Conservation (phyloP, 2,113 vertebrate species). For the Monarcha castaneiventris region DNA sequence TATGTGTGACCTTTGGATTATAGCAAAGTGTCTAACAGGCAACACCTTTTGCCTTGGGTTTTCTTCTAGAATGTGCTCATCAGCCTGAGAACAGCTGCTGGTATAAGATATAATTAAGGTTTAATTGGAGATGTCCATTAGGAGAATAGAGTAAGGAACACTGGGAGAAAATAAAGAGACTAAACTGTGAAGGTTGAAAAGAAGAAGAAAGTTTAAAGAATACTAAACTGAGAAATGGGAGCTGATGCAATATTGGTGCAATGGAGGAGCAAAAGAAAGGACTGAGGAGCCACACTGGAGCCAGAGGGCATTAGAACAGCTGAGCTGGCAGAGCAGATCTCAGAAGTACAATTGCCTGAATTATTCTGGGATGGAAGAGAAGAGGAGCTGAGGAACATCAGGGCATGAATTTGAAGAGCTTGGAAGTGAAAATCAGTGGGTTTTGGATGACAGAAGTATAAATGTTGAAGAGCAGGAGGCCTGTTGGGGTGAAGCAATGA, state of each 20-base stretch:
- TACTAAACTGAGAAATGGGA: background rate
- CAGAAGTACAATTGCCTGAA: background rate
- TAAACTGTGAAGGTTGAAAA: background rate
- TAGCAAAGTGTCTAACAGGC: background rate
- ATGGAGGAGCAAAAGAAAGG: background rate
- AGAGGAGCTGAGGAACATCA: background rate
- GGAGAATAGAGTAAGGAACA: background rate
- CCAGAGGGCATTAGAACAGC: background rate
- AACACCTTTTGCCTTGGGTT: background rate
- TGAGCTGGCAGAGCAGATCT: background rate
- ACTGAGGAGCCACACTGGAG: background rate
- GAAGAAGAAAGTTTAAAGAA: background rate
- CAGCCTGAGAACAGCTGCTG: slow-evolving; percentile 10
- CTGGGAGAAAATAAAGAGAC: background rate
- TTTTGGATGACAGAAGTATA: background rate
- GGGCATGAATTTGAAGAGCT: background rate
- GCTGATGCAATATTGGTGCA: background rate
- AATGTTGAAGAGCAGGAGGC: background rate
- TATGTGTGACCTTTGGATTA: background rate
- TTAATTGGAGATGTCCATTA: slow-evolving; percentile 21
- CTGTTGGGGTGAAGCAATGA: background rate
- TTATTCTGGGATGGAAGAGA: background rate
- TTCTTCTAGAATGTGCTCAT: background rate
- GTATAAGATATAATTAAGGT: background rate
- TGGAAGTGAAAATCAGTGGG: background rate